Base-by-base conservation (phyloP, 2,888 invertebrate species). In the Euzophera pinguis region DNA sequence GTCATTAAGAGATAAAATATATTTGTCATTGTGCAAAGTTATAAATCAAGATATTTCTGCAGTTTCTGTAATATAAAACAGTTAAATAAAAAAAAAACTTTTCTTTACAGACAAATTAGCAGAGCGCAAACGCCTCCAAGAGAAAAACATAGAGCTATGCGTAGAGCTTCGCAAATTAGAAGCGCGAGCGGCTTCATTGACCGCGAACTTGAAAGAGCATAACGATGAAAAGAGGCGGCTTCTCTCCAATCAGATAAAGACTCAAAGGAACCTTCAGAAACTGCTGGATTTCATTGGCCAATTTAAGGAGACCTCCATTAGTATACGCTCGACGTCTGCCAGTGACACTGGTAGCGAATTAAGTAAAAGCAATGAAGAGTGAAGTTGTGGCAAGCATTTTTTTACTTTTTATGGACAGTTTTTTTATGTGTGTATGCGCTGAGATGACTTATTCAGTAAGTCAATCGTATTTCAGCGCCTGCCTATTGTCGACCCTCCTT, bases 241-340 rank as follows among this genome's bases (percentile, higher is more conserved):
- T 10, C 64, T 91, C 9, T 80, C 90, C 1, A 86, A 87, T 57
- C 90, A 91, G 64, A 88, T 90, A 16, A 81, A 85, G 57, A 90
- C 88, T 1, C 90, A 89, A 65, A 75, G 88, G 57, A 86, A 90
- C 65, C 75, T 91, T 10, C 89, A 90, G 73, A 89, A 88, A 54
- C 80, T 91, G 7, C 75, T 91, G 4, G 90, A 90, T 63, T 90
- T 91, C 65, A 86, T 91, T 63, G 84, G 88, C 52, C 89, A 87
- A 57, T 91, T 91, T 55, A 88, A 88, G 54, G 88, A 89, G 61
- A 86, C 88, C 29, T 86, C 89, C 0, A 73, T 86, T 47, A 87
- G 87, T 51, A 65, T 84, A 35, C 75, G 77, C 0, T 86, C 87
- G 1, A 79, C 87, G 1, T 87, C 87, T 0, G 71, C 72, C 43